Evolutionary conservation across 1,140 invertebrate species (phyloP).

Genomic region (Neodiprion fabricii): DNA sequence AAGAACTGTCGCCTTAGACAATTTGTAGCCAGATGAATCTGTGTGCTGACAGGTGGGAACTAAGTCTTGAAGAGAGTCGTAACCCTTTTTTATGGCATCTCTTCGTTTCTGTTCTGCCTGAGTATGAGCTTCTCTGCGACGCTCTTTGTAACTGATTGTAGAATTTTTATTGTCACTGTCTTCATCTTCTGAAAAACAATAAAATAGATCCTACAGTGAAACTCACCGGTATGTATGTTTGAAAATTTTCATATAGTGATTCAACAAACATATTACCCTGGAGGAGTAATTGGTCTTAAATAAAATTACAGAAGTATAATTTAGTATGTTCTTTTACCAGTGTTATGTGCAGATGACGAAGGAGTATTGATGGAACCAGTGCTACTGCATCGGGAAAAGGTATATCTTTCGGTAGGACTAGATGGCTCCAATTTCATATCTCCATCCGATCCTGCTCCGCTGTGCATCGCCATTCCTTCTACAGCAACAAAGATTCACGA

Average conservation of each 20-base stretch:
- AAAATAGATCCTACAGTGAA: constrained; percentile 31
- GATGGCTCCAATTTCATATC: constrained; percentile 70
- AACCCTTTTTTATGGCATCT: constrained; percentile 96
- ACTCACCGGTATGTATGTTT: constrained; percentile 28
- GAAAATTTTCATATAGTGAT: constrained; percentile 30
- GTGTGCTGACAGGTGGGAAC: constrained; percentile 91
- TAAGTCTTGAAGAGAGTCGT: constrained; percentile 88
- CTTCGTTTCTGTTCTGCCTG: constrained; percentile 96
- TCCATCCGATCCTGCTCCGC: constrained; percentile 40
- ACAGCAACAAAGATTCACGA: background rate
- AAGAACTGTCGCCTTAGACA: constrained; percentile 94
- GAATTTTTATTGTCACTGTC: constrained; percentile 84
- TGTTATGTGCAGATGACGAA: constrained; percentile 86
- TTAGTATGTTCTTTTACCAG: constrained; percentile 64
- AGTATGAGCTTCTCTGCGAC: constrained; percentile 93
- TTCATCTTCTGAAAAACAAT: constrained; percentile 78
- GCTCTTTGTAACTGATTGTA: constrained; percentile 89
- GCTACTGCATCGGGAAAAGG: constrained; percentile 83
- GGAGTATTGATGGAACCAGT: constrained; percentile 84
- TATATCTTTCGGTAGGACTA: constrained; percentile 70
- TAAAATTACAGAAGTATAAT: constrained; percentile 18
- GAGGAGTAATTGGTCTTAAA: constrained; percentile 14
- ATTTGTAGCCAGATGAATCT: constrained; percentile 87
- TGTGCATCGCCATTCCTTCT: constrained; percentile 33
- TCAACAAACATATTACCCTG: background rate